Conservation (phyloP, 2,888 invertebrate genomes). For the Neelides folsomi region DNA sequence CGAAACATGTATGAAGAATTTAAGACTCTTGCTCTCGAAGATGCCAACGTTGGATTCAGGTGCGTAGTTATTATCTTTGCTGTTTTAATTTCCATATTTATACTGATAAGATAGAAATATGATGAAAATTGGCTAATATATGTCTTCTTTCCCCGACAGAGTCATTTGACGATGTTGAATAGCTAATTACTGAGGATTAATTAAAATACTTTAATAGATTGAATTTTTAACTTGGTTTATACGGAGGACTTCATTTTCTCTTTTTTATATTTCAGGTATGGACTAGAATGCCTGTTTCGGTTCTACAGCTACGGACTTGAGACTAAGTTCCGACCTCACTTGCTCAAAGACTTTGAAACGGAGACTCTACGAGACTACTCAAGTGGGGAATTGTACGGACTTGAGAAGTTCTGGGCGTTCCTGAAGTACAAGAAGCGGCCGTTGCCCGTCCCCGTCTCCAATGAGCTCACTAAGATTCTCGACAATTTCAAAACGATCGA, state of each 20-base stretch:
- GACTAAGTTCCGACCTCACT: slow-evolving; percentile 82
- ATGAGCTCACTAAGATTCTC: slow-evolving; percentile 56
- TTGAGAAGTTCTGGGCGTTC: slow-evolving; percentile 99
- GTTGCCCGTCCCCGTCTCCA: slow-evolving; percentile 46
- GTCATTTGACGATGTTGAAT: too few species aligned
- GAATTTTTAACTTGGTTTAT: too few species aligned
- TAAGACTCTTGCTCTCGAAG: slow-evolving; percentile 78
- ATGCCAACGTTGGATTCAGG: slow-evolving; percentile 77
- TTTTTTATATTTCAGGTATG: slow-evolving; percentile 40
- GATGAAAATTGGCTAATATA: too few species aligned
- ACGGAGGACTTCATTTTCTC: not conserved
- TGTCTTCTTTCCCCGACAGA: too few species aligned
- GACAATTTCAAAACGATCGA: slow-evolving; percentile 73
- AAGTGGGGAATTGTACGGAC: slow-evolving; percentile 76
- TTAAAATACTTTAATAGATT: too few species aligned
- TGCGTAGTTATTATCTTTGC: too few species aligned
- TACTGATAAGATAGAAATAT: too few species aligned
- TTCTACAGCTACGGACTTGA: slow-evolving; percentile 97
- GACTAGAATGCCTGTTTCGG: slow-evolving; percentile 64
- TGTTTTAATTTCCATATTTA: too few species aligned
- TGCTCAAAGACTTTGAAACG: slow-evolving; percentile 89
- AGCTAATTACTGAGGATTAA: too few species aligned
- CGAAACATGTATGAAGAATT: slow-evolving; percentile 97
- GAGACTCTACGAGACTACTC: slow-evolving; percentile 84
- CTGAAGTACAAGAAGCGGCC: slow-evolving; percentile 55